Conservation (phyloP, 2,888 invertebrate species). For the Harpagoxenus sublaevis region DNA sequence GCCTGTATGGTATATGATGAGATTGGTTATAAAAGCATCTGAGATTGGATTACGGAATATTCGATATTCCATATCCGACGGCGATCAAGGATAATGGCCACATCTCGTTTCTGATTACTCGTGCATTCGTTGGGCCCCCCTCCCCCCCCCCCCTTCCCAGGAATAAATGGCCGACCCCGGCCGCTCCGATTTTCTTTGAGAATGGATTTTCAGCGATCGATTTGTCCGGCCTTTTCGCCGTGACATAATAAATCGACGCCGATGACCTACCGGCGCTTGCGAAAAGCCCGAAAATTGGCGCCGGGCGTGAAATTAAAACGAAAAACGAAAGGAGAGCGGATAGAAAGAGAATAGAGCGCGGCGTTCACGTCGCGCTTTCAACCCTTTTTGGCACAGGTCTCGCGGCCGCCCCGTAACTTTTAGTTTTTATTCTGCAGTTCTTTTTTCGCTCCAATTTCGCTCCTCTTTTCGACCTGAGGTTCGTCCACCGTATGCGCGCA, state of each 20-base stretch:
- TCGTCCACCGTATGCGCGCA: slow-evolving; percentile 46
- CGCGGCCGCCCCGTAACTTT: slow-evolving; percentile 54
- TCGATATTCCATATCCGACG: background rate
- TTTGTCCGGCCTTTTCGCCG: slow-evolving; percentile 38
- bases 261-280: slow-evolving; percentile 39
- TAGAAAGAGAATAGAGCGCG: slow-evolving; percentile 47
- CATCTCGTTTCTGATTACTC: slow-evolving; percentile 12
- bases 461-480: slow-evolving; percentile 52
- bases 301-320: slow-evolving; percentile 56
- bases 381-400: slow-evolving; percentile 55
- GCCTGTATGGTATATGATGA: background rate
- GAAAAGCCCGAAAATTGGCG: slow-evolving; percentile 57
- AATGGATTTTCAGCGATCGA: slow-evolving; percentile 60
- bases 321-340: slow-evolving; percentile 44
- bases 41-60: slow-evolving; percentile 15
- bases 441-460: slow-evolving; percentile 55
- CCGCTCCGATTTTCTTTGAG: slow-evolving; percentile 38
- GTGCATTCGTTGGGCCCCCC: background rate
- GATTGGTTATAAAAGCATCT: background rate
- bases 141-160: background rate
- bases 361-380: slow-evolving; percentile 55
- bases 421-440: slow-evolving; percentile 57
- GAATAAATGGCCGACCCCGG: slow-evolving; percentile 15
- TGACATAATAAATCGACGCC: slow-evolving; percentile 54
- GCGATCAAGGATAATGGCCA: background rate